These are phyloP conservation scores for Oxystoma pomonae DNA, from an alignment of 2,888 invertebrate species.

Conservation along the genomic window DNA sequence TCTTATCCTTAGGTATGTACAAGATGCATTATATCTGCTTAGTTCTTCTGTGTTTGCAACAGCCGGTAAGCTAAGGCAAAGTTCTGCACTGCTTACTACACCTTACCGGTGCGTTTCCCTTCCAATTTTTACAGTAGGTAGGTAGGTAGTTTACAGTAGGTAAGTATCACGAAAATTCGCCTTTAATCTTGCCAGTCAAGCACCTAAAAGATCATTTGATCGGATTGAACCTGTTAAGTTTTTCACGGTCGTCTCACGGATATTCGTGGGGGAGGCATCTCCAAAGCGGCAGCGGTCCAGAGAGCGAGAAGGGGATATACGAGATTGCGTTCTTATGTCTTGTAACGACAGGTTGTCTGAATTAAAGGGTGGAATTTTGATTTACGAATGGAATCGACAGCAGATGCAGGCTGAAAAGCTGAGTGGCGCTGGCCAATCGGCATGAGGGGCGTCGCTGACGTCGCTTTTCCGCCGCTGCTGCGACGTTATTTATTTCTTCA, in stretches of 20 bases:
- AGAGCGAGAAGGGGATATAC: constrained; percentile 14
- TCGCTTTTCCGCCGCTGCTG: neutral
- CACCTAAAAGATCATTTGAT: too few species aligned
- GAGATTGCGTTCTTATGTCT: constrained; percentile 31
- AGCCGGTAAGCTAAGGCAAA: too few species aligned
- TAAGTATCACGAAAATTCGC: too few species aligned
- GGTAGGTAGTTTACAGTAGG: too few species aligned
- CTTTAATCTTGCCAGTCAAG: too few species aligned
- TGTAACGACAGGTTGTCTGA: constrained; percentile 33
- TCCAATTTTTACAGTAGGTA: too few species aligned
- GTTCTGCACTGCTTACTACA: too few species aligned
- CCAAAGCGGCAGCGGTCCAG: neutral
- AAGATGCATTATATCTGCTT: too few species aligned
- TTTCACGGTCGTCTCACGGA: neutral
- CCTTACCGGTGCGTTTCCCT: too few species aligned
- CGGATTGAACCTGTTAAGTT: too few species aligned
- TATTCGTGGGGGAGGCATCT: neutral
- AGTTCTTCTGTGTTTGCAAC: too few species aligned
- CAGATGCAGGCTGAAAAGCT: constrained; percentile 40
- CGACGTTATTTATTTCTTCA: neutral
- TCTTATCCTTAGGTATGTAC: too few species aligned
- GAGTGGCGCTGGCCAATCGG: constrained; percentile 40
- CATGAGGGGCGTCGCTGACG: constrained; percentile 8
- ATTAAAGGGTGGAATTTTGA: constrained; percentile 46
- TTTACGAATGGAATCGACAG: constrained; percentile 51